These are phyloP conservation scores for Caracal caracal DNA, from an alignment of 2,113 vertebrate species.

Conservation along the genomic window DNA sequence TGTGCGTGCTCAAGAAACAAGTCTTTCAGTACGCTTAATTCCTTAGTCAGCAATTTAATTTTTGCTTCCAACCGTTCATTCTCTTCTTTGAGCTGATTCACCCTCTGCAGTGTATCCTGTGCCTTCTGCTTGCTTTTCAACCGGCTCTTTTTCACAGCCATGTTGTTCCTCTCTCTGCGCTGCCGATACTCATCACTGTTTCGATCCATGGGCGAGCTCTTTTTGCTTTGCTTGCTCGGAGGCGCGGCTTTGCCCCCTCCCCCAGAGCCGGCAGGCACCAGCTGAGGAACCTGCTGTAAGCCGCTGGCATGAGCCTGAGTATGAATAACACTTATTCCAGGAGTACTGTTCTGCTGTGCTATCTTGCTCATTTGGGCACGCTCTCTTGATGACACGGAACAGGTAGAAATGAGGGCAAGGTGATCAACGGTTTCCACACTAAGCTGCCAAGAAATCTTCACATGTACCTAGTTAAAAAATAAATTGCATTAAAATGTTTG, in stretches of 20 bases:
- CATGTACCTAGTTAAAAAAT: slow-evolving; percentile 80
- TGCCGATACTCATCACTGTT: slow-evolving; percentile 96
- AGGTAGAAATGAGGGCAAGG: slow-evolving; percentile 46
- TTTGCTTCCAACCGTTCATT: slow-evolving; percentile 99
- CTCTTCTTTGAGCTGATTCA: slow-evolving; percentile 99
- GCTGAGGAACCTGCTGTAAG: slow-evolving; percentile 93
- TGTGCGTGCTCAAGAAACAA: slow-evolving; percentile 99
- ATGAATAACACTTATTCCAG: slow-evolving; percentile 91
- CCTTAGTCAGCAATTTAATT: slow-evolving; percentile 98
- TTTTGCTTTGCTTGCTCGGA: slow-evolving; percentile 92
- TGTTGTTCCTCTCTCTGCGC: slow-evolving; percentile 96
- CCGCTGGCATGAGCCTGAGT: slow-evolving; percentile 88
- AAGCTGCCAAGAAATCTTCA: slow-evolving; percentile 79
- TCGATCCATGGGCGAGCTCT: slow-evolving; percentile 91
- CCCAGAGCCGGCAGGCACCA: slow-evolving; percentile 88
- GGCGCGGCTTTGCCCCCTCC: slow-evolving; percentile 92
- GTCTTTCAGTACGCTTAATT: slow-evolving; percentile 98
- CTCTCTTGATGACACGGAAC: slow-evolving; percentile 77
- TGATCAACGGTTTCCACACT: slow-evolving; percentile 55
- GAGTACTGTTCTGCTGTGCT: slow-evolving; percentile 85
- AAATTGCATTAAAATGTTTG: slow-evolving; percentile 66
- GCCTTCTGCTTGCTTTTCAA: slow-evolving; percentile 99
- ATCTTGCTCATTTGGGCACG: slow-evolving; percentile 95
- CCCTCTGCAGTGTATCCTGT: slow-evolving; percentile 95
- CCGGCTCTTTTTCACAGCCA: slow-evolving; percentile 98